phyloP scores from a whole-genome alignment of 2,888 invertebrate species.

The Caenorhabditis sp. region DNA sequence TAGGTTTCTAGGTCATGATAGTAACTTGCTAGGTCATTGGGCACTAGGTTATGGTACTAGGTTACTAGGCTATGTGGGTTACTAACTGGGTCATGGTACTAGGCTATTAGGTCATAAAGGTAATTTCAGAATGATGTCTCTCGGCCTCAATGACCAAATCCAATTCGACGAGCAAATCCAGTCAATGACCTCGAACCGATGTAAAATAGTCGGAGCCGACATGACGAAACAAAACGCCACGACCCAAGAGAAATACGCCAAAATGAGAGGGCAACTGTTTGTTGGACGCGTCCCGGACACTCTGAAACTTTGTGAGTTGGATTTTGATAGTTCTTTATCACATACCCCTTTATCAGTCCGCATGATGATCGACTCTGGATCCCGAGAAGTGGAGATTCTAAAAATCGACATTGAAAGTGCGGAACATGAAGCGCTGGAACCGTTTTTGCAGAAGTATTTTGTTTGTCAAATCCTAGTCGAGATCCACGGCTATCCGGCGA shows the following conservation, averaged over 20 bases:
- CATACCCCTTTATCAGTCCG: constrained; percentile 16
- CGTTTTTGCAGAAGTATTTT: constrained; percentile 47
- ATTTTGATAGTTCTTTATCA: background rate
- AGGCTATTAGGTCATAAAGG: no score
- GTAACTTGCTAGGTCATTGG: no score
- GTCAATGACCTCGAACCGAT: constrained; percentile 35
- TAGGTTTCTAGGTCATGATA: no score
- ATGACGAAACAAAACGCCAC: constrained; percentile 43
- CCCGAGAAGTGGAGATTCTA: constrained; percentile 49
- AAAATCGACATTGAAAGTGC: constrained; percentile 63
- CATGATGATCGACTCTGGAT: constrained; percentile 49
- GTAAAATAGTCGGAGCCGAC: constrained; percentile 55
- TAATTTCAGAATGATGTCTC: constrained; percentile 43
- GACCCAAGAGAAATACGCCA: constrained; percentile 27
- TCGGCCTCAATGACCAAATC: constrained; percentile 55
- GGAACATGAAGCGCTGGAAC: constrained; percentile 48
- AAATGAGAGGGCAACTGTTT: constrained; percentile 40
- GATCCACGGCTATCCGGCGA: constrained; percentile 52
- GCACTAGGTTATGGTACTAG: no score
- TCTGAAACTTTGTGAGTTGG: constrained; percentile 37
- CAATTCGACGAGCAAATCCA: constrained; percentile 55
- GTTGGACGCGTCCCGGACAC: constrained; percentile 46
- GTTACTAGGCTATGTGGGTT: no score
- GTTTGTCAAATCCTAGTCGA: constrained; percentile 59
- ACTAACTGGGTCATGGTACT: no score